phyloP scores from a whole-genome alignment of 1,140 invertebrate species.

The Tetragnatha versicolor region DNA sequence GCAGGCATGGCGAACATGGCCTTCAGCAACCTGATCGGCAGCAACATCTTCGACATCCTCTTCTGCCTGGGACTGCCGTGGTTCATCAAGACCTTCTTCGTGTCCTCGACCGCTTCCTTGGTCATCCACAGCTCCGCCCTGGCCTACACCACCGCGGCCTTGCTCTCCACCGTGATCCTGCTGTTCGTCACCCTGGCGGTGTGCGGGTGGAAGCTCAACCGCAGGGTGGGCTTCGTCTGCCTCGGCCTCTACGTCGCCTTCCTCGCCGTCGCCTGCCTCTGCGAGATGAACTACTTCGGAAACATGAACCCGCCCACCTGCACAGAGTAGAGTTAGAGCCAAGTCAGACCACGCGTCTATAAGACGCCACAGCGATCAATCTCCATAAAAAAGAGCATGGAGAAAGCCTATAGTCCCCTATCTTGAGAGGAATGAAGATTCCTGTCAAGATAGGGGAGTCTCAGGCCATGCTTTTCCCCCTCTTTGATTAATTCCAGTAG shows the following conservation, averaged over 20 bases:
- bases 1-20: slow-evolving; percentile 71
- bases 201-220: slow-evolving; percentile 56
- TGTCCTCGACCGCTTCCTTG: slow-evolving; percentile 7
- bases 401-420: too few species aligned
- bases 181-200: slow-evolving; percentile 55
- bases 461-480: too few species aligned
- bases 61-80: slow-evolving; percentile 86
- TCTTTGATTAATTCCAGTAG: too few species aligned
- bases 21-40: slow-evolving; percentile 82
- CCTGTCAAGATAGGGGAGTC: too few species aligned
- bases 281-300: slow-evolving; percentile 53
- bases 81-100: slow-evolving; percentile 76
- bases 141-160: slow-evolving; percentile 57
- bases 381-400: too few species aligned
- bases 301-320: slow-evolving; percentile 54
- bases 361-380: too few species aligned
- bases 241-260: slow-evolving; percentile 52
- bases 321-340: too few species aligned
- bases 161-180: slow-evolving; percentile 56
- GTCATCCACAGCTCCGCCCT: slow-evolving; percentile 57
- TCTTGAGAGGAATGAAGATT: too few species aligned
- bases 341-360: too few species aligned
- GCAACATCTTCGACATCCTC: slow-evolving; percentile 84
- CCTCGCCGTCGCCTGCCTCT: slow-evolving; percentile 49
- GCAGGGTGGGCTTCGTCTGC: slow-evolving; percentile 55